Evolutionary conservation across 2,113 vertebrate species (phyloP).

Genomic region (Dendrocopos noguchii): DNA sequence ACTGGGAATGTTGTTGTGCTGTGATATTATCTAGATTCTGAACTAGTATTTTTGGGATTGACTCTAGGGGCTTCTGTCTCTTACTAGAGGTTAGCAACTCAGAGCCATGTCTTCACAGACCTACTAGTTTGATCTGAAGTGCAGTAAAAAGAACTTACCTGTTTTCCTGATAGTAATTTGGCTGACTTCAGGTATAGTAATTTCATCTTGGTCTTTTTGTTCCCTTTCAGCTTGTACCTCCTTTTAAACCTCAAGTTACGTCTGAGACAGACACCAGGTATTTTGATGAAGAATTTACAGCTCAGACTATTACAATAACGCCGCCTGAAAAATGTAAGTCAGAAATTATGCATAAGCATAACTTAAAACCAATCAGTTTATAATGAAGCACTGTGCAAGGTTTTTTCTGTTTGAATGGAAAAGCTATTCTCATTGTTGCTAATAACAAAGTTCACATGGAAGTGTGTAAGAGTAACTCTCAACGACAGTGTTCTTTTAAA

Average conservation of each 20-base stretch:
- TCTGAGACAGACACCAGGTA: slow-evolving; percentile 96
- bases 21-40: not conserved
- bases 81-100: not conserved
- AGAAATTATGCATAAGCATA: not conserved
- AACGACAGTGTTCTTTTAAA: not conserved
- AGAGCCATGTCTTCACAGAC: not conserved
- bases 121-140: not conserved
- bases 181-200: slow-evolving; percentile 6
- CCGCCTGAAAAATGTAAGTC: slow-evolving; percentile 95
- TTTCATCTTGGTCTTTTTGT: slow-evolving; percentile 17
- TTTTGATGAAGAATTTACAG: slow-evolving; percentile 97
- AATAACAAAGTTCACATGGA: not conserved
- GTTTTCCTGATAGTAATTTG: not conserved
- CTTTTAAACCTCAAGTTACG: slow-evolving; percentile 97
- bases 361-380: not conserved
- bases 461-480: not conserved
- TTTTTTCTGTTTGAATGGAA: not conserved
- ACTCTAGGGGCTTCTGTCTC: not conserved
- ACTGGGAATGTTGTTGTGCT: not conserved
- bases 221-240: slow-evolving; percentile 87
- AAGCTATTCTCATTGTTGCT: not conserved
- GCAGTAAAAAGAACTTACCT: not conserved
- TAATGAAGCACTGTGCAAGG: not conserved
- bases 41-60: not conserved
- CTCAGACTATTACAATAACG: slow-evolving; percentile 96